Percentiles rank a stretch among this genome's conserved stretches.
Evolutionary conservation across 2,797 vertebrate genomes (phyloP).

Genomic region (Sitta carolinensis): DNA sequence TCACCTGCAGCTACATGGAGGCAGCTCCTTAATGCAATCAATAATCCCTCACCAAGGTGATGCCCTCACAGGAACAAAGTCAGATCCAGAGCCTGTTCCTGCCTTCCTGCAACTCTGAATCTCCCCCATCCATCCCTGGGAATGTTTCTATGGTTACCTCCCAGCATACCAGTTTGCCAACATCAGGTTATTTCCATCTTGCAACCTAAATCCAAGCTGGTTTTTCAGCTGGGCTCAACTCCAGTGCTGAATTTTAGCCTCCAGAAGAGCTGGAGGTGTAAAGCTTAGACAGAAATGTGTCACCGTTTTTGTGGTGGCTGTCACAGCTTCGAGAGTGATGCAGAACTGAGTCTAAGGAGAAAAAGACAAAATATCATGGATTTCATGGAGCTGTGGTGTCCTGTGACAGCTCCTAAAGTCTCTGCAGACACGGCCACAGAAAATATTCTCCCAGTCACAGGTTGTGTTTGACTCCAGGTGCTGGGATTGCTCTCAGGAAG

Average conservation of each 20-base stretch:
- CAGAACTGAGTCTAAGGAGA: not conserved
- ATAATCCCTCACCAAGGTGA: not conserved
- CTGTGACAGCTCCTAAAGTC: not conserved
- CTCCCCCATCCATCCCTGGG: not conserved
- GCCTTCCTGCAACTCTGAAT: not conserved
- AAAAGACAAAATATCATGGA: not conserved
- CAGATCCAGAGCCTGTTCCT: not conserved
- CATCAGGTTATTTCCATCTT: conserved; percentile 32
- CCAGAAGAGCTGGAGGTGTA: not conserved
- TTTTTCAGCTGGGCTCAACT: not conserved
- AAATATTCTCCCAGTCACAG: not conserved
- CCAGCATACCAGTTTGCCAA: not conserved
- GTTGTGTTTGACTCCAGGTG: not conserved
- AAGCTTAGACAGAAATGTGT: not conserved
- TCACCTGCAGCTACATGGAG: not conserved
- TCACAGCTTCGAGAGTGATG: not conserved
- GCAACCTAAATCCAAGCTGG: not conserved
- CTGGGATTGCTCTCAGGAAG: not conserved
- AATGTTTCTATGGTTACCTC: conserved; percentile 55
- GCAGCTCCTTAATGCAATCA: not conserved
- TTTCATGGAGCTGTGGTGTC: not conserved
- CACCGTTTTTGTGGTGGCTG: not conserved
- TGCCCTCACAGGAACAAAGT: not conserved
- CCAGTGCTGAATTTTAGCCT: not conserved
- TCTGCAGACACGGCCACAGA: not conserved